Percentiles rank a stretch among this genome's conserved stretches.
Conservation (phyloP, 2,113 vertebrate species). For the Noturus placidus region DNA sequence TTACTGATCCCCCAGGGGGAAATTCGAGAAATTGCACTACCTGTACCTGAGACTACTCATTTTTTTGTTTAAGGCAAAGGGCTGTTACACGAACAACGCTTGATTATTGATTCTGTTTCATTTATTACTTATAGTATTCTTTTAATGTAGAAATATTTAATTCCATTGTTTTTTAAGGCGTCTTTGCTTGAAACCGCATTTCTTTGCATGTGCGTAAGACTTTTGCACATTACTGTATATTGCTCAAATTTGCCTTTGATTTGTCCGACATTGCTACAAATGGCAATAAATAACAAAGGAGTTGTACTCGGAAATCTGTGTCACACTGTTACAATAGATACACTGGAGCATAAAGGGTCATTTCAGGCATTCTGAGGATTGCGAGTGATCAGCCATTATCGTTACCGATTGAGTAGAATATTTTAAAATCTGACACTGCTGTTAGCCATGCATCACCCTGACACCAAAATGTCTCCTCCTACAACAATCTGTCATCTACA, state of each 20-base stretch:
- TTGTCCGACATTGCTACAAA: background rate
- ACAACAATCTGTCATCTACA: constrained; percentile 22
- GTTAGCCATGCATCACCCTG: constrained; percentile 34
- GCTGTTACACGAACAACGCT: too few species aligned
- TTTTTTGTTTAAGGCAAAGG: too few species aligned
- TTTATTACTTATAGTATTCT: too few species aligned
- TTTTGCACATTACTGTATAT: background rate
- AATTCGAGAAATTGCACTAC: too few species aligned
- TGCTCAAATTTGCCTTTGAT: background rate
- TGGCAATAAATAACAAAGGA: background rate
- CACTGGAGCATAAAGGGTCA: background rate
- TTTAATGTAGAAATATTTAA: too few species aligned
- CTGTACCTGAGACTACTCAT: too few species aligned
- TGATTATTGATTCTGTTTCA: too few species aligned
- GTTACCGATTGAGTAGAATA: constrained; percentile 20
- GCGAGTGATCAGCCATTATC: constrained; percentile 25
- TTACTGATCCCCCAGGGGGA: too few species aligned
- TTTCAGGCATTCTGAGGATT: constrained; percentile 2
- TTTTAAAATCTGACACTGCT: constrained; percentile 18
- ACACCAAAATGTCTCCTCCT: constrained; percentile 29
- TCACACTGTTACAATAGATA: background rate
- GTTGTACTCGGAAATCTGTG: background rate
- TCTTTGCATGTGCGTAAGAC: too few species aligned
- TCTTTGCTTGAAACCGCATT: too few species aligned
- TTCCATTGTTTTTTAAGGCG: too few species aligned